Percentiles rank a stretch among this genome's conserved stretches.
phyloP scores from a whole-genome alignment of 1,140 invertebrate genomes.

The Sinonovacula constricta region DNA sequence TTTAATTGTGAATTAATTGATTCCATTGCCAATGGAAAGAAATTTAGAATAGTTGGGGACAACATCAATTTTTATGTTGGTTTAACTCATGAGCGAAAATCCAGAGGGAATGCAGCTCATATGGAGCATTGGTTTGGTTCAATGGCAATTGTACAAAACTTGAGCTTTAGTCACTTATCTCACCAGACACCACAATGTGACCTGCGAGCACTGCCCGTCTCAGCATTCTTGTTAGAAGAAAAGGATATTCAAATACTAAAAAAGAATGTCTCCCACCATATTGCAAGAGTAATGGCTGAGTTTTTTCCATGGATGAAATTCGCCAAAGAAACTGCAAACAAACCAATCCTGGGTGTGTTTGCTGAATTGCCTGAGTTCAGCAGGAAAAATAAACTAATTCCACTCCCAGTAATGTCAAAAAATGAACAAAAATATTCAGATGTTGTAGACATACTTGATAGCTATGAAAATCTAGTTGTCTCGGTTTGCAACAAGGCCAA shows the following conservation, averaged over 20 bases:
- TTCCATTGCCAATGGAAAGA: constrained; percentile 1
- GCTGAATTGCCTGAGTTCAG: not conserved
- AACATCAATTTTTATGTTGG: constrained; percentile 1
- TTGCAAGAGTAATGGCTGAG: constrained; percentile 8
- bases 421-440: constrained; percentile 31
- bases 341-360: constrained; percentile 1
- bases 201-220: constrained; percentile 1
- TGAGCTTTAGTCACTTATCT: constrained; percentile 1
- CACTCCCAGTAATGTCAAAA: not conserved
- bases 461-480: not conserved
- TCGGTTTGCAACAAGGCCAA: not conserved
- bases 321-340: not conserved
- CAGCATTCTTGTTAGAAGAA: constrained; percentile 3
- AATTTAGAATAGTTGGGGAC: constrained; percentile 1
- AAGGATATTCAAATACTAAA: constrained; percentile 11
- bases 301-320: constrained; percentile 33
- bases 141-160: constrained; percentile 1
- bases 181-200: not conserved
- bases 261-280: not conserved
- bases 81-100: constrained; percentile 1
- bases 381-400: constrained; percentile 7
- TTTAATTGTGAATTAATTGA: constrained; percentile 5
- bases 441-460: constrained; percentile 2
- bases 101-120: constrained; percentile 1
- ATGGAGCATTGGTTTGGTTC: constrained; percentile 1